Evolutionary conservation across 1,140 invertebrate species (phyloP), one percentile per base, ranked within the genome.

Genomic region (Meteorus sp.): DNA sequence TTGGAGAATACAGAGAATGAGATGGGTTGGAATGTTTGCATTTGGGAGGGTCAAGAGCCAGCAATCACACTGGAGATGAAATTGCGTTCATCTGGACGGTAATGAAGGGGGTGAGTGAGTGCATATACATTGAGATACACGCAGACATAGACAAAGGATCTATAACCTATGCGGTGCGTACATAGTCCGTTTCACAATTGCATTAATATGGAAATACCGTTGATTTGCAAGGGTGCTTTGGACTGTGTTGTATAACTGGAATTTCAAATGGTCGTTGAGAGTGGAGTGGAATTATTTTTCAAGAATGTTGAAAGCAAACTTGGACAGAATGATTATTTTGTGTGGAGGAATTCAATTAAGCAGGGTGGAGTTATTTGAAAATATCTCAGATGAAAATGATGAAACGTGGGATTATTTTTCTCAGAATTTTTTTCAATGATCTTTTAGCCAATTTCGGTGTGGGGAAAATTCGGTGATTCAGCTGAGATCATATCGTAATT

Each of bases 201-300:
- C 53, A 63, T 63, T 63, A 63, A 63, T 63, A 63, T 63, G 62
- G 62, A 63, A 63, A 63, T 63, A 60, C 56, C 58, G 58, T 60
- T 63, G 62, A 63, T 63, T 63, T 60, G 58, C 22, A 60, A 50
- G 48, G 41, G 37, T 25, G 22, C 37, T 22, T 22, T 45, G 23
- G 39, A n/a, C 27, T 17, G 56, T 31, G 23, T 15, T 51, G 23
- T 25, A 29, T 27, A 17, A 13, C 22, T 13, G 43, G 45, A 51
- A 51, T 58, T 39, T 37, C 27, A 58, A 58, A 50, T 58, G 29
- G 33, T 43, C 37, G 29, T 37, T n/a, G 3, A 7, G 3, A 11
- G 29, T 25, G 23, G 55, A 23, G 13, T 22, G 13, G 20, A 9
- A 45, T 45, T 27, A 57, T 47, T 48, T 39, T 44, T 57, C 44